Percentiles rank a stretch among this genome's conserved stretches.
These are phyloP conservation scores for Drosophila hydei DNA, from an alignment of 1,140 invertebrate species.

Conservation along the genomic window DNA sequence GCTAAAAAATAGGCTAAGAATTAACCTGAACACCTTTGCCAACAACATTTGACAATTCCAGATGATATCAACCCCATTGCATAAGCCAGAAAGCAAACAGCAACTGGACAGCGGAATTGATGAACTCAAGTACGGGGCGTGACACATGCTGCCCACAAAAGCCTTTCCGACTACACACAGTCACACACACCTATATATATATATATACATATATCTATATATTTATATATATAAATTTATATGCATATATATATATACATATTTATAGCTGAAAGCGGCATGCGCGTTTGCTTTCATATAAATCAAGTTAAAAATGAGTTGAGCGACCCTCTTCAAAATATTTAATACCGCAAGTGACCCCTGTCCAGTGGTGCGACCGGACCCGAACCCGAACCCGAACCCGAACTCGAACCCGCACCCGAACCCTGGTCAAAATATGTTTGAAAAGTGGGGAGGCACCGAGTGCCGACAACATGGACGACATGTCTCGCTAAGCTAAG, in stretches of 20 bases:
- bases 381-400: neutral
- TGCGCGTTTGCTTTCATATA: slow-evolving; percentile 47
- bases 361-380: slow-evolving; percentile 47
- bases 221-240: neutral
- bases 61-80: neutral
- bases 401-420: neutral
- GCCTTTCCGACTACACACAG: slow-evolving; percentile 4
- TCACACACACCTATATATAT: neutral
- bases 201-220: neutral
- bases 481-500: slow-evolving; percentile 8
- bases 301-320: slow-evolving; percentile 69
- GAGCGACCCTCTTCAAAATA: slow-evolving; percentile 77
- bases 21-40: slow-evolving; percentile 16
- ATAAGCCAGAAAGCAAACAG: slow-evolving; percentile 15
- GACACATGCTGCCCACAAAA: slow-evolving; percentile 53
- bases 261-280: neutral
- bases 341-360: slow-evolving; percentile 79
- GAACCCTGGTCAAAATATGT: slow-evolving; percentile 52
- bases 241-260: neutral
- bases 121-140: slow-evolving; percentile 61
- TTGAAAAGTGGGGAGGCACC: slow-evolving; percentile 24
- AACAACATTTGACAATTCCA: neutral
- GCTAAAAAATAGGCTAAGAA: slow-evolving; percentile 28
- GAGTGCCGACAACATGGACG: neutral
- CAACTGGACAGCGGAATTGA: slow-evolving; percentile 9